Base-by-base conservation (phyloP, 2,113 vertebrate genomes). In the Cinclus mexicanus region DNA sequence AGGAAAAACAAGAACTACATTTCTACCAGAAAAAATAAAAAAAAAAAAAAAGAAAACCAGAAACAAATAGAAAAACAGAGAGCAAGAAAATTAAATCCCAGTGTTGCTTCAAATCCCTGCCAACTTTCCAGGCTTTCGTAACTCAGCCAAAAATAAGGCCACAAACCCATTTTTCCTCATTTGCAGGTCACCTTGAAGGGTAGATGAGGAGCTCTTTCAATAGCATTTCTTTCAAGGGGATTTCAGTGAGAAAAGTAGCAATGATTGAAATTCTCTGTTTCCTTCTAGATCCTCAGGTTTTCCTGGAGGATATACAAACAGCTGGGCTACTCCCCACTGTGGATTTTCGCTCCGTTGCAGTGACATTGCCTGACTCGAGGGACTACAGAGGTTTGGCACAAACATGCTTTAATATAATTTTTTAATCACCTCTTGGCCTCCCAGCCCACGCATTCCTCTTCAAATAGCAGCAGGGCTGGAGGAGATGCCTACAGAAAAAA, bases 111-210 rank as follows among this genome's bases (percentile, higher is more conserved):
- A 1, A n/a, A 75, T 68, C 37, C 69, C 69, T 90, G 76, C 80
- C 92, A 95, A 83, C 72, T 83, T 81, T 49, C 72, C 55, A 44
- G 47, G 29, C 79, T 82, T 55, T 70, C 2, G 0, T 46, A 80
- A 85, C 75, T 59, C 63, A 92, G 90, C 64, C 94, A 92, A 90
- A 96, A 94, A 86, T 57, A 87, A 90, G 69, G 69, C 47, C 57
- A 61, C 44, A 83, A 88, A 83, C n/a, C 3, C 33, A 37, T 94
- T 88, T 94, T 89, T 59, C 60, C 71, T 93, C 76, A 78, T 92
- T 92, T 19, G 18, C 72, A 72, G 92, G 90, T 96, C 86, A 94
- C 79, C 93, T 94, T 87, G 90, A 83, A 81, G 53, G 42, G 72
- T 64, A 60, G 80, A 83, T 50, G 92, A 81, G 41, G 64, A 80